Evolutionary conservation across 1,140 invertebrate genomes (phyloP).

Genomic region (Bombus sibiricus): DNA sequence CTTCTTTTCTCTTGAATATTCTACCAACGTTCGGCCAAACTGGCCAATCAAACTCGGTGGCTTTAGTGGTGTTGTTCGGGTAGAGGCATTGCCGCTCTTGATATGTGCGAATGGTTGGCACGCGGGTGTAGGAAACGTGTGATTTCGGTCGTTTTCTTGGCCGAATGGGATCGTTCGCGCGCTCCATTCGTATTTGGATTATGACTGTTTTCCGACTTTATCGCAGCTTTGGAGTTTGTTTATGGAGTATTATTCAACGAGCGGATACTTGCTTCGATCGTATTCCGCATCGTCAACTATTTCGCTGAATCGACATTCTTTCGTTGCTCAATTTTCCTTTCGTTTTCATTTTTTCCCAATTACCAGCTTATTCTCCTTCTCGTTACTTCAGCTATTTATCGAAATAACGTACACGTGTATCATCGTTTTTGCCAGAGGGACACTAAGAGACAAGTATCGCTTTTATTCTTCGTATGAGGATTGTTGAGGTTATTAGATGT

Average conservation of each 20-base stretch:
- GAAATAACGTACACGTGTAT: too few relatives aligned
- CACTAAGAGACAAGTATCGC: too few relatives aligned
- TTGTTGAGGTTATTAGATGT: too few relatives aligned
- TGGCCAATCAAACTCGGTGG: not conserved
- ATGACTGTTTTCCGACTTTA: not conserved
- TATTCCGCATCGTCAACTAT: not conserved
- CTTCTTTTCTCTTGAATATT: constrained; percentile 1
- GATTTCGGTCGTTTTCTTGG: not conserved
- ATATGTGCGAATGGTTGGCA: not conserved
- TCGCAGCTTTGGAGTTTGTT: not conserved
- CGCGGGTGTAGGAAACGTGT: too few relatives aligned
- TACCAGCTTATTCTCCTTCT: too few relatives aligned
- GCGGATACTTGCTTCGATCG: not conserved
- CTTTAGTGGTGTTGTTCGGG: not conserved
- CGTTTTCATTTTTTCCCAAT: too few relatives aligned
- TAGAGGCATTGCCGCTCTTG: not conserved
- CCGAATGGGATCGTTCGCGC: not conserved
- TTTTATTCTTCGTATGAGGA: too few relatives aligned
- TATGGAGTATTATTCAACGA: not conserved
- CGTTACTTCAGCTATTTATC: too few relatives aligned
- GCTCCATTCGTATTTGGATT: not conserved
- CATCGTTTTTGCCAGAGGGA: too few relatives aligned
- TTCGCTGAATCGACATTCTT: too few relatives aligned
- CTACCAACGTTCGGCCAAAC: not conserved
- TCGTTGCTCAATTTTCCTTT: too few relatives aligned